Base-by-base conservation (phyloP, 2,113 vertebrate species). In the Phrynosoma platyrhinos region DNA sequence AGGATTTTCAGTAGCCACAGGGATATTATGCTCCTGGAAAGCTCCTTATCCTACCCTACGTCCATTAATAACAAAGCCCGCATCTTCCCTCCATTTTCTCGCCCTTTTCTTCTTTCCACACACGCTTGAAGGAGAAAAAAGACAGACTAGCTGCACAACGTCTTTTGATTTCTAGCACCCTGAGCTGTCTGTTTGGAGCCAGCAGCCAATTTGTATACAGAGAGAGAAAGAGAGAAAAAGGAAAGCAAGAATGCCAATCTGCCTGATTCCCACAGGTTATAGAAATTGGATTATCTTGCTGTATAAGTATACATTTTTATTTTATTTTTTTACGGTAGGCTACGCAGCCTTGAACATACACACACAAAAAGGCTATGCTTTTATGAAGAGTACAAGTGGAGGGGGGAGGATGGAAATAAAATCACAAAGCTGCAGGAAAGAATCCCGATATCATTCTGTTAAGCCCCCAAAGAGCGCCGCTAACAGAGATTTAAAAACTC, bases 391-490 rank as follows among this genome's bases (percentile, higher is more conserved):
- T 5, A 32, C 30, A 27, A 12, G 53, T 10, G 12, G 27, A 2
- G 25, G 77, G 2, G 16, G 2, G 25, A 40, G 36, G 36, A 3
- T 2, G 8, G 21, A 80, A 53, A 93, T 77, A 62, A 87, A 64
- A 79, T 85, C 9, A 36, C 89, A 88, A 85, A 90, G 88, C 82
- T 80, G 83, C 10, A 83, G 82, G 90, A 90, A 90, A 88, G 88
- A 94, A 84, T 82, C 79, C 87, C 91, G 82, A 82, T 68, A 90
- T 86, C 72, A 66, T 82, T 83, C 90, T 83, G 90, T 94, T 92
- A 92, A 91, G 81, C 87, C 86, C 95, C 90, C 87, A 92, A 92
- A 87, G 53, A 88, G 82, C 84, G 83, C 92, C 89, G 92, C 89
- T 89, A 88, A 89, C 52, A 85, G 92, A 92, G 90, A 91, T 87